Percentiles rank a stretch among this genome's conserved stretches.
These are phyloP conservation scores for Lasioglossum marginatum DNA, from an alignment of 2,888 invertebrate genomes.

Conservation along the genomic window DNA sequence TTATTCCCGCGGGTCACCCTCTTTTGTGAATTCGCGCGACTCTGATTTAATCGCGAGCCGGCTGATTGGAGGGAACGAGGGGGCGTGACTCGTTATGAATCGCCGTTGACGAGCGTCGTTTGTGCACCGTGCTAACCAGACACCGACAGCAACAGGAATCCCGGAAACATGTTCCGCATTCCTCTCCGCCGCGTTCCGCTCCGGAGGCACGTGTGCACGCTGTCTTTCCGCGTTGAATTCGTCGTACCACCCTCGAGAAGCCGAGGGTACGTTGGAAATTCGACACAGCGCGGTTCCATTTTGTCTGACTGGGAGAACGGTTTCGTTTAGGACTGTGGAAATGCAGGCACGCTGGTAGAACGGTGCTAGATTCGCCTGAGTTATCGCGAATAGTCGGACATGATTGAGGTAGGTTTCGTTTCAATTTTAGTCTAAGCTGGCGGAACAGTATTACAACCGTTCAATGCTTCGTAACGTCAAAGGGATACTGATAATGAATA, in stretches of 20 bases:
- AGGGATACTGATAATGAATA: not conserved
- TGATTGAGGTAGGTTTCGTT: not conserved
- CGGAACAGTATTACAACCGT: not conserved
- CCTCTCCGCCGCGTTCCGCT: not conserved
- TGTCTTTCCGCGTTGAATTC: not conserved
- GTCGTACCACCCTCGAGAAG: not conserved
- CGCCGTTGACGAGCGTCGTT: slow-evolving; percentile 24
- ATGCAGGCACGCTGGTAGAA: not conserved
- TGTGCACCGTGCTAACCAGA: not conserved
- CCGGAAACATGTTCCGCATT: not conserved
- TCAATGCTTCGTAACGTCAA: not conserved
- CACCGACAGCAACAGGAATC: not conserved
- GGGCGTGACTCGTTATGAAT: slow-evolving; percentile 35
- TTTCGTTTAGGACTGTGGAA: not conserved
- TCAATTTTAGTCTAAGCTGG: not conserved
- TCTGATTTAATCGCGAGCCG: slow-evolving; percentile 31
- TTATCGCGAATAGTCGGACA: not conserved
- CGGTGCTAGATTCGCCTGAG: not conserved
- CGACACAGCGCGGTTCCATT: not conserved
- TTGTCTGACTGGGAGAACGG: not conserved
- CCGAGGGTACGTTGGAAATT: not conserved
- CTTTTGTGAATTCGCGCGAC: slow-evolving; percentile 4
- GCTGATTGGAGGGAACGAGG: slow-evolving; percentile 10
- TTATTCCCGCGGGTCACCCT: not conserved
- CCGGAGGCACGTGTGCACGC: not conserved